Evolutionary conservation across 2,113 vertebrate species (phyloP).

Genomic region (Triplophysa dalaica): DNA sequence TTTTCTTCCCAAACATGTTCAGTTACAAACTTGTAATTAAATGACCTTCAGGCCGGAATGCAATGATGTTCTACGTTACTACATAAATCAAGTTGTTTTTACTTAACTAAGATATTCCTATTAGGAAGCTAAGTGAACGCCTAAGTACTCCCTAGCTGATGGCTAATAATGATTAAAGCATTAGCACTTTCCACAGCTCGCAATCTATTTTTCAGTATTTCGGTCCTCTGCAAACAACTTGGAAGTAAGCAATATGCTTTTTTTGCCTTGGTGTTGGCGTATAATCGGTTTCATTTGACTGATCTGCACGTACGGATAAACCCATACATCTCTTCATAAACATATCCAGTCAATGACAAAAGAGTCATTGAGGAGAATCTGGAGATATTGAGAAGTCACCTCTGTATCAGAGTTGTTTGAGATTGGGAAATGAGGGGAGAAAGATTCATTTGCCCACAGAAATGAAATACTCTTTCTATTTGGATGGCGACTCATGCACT

Average conservation of each 20-base stretch:
- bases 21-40: constrained; percentile 21
- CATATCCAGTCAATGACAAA: constrained; percentile 18
- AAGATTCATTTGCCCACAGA: constrained; percentile 29
- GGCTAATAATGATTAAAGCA: constrained; percentile 29
- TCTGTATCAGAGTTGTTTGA: constrained; percentile 22
- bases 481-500: constrained; percentile 28
- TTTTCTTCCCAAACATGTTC: background rate
- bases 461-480: constrained; percentile 40
- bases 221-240: background rate
- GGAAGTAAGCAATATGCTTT: background rate
- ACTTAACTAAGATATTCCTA: constrained; percentile 20
- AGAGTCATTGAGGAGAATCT: constrained; percentile 4
- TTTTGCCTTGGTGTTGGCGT: background rate
- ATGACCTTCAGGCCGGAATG: constrained; percentile 7
- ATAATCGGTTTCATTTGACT: background rate
- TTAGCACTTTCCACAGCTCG: background rate
- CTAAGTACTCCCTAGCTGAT: constrained; percentile 18
- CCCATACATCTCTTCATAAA: background rate
- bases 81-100: constrained; percentile 31
- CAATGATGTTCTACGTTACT: constrained; percentile 2
- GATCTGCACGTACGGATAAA: constrained; percentile 6
- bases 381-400: background rate
- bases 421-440: constrained; percentile 27
- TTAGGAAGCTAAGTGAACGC: background rate
- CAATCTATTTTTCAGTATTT: background rate